phyloP scores from a whole-genome alignment of 2,113 vertebrate species.

The Cololabis saira region DNA sequence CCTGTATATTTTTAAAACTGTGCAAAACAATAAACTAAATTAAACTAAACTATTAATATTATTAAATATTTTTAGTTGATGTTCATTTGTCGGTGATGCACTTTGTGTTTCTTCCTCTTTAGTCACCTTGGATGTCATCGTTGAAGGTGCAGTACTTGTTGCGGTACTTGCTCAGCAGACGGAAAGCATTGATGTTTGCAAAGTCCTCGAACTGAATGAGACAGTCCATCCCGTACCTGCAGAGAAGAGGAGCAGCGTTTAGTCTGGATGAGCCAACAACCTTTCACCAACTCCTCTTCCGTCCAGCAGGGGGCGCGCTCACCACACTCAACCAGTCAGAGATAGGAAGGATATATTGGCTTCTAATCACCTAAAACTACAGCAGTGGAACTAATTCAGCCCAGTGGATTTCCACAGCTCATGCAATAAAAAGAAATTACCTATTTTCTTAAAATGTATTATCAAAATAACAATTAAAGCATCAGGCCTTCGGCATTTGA shows the following conservation, averaged over 20 bases:
- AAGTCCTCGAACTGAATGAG: conserved; percentile 99
- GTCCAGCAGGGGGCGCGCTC: conserved; percentile 30
- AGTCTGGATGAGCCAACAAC: neutral
- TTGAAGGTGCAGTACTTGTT: conserved; percentile 97
- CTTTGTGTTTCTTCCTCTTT: neutral
- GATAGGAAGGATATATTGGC: too few species aligned
- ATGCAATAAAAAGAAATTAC: neutral
- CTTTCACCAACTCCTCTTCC: neutral
- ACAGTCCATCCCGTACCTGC: conserved; percentile 92
- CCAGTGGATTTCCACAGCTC: neutral
- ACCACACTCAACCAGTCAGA: neutral
- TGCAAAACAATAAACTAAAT: too few species aligned
- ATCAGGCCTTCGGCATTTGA: conserved; percentile 10
- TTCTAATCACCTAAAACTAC: neutral
- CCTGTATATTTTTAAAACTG: too few species aligned
- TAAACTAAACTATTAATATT: too few species aligned
- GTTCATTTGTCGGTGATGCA: neutral
- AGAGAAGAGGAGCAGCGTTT: conserved; percentile 12
- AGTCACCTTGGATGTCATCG: conserved; percentile 97
- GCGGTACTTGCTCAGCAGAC: conserved; percentile 92
- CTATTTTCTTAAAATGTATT: neutral
- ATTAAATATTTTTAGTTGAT: too few species aligned
- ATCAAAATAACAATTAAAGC: conserved; percentile 1
- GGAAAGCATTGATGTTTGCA: conserved; percentile 95
- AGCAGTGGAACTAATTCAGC: neutral